Conservation (phyloP, 2,797 vertebrate genomes). For the Eulemur coronatus region DNA sequence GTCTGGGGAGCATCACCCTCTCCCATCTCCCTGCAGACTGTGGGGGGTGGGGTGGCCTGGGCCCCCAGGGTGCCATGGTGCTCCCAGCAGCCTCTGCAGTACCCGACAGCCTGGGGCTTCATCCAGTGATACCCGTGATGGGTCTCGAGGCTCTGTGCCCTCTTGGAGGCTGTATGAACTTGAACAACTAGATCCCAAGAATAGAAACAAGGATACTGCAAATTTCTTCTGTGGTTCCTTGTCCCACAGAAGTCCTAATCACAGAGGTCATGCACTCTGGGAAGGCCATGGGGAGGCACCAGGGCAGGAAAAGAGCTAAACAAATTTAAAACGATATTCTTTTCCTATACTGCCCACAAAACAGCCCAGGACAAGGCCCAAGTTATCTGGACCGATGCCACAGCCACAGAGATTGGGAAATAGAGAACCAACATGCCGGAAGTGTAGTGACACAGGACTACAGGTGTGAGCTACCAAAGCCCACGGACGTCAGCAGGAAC, state of each 20-base stretch:
- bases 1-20: not conserved
- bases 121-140: not conserved
- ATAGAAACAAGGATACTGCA: not conserved
- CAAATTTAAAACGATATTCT: not conserved
- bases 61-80: not conserved
- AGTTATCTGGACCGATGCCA: not conserved
- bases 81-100: not conserved
- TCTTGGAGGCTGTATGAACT: not conserved
- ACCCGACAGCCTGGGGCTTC: not conserved
- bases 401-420: not conserved
- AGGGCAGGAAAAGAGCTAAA: not conserved
- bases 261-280: not conserved
- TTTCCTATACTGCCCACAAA: not conserved
- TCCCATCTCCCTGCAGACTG: not conserved
- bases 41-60: no score
- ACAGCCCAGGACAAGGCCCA: not conserved
- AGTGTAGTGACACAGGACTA: not conserved
- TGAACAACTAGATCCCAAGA: not conserved
- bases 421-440: not conserved
- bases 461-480: not conserved
- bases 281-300: not conserved
- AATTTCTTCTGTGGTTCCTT: not conserved
- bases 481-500: not conserved
- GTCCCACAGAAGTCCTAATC: not conserved
- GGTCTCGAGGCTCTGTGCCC: not conserved